These are phyloP conservation scores for Alauda arvensis DNA, from an alignment of 2,797 vertebrate species.

Conservation along the genomic window DNA sequence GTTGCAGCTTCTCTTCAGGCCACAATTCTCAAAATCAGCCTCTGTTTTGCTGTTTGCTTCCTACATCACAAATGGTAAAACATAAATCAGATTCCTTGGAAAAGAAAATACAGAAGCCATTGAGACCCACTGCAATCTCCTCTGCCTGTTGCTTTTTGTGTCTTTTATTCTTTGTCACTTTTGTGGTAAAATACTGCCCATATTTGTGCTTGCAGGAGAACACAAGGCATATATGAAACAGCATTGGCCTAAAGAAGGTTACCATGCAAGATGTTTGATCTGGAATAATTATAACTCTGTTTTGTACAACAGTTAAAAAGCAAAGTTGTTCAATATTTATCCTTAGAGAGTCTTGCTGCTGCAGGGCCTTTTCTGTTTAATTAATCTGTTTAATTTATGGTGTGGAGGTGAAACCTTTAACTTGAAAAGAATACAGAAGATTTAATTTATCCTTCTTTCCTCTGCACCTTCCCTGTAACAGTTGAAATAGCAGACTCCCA, in stretches of 20 bases:
- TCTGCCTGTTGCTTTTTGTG: background rate
- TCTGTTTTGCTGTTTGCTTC: background rate
- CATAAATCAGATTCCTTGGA: background rate
- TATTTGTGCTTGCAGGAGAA: background rate
- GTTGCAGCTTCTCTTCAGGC: background rate
- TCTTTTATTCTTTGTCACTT: background rate
- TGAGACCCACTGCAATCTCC: background rate
- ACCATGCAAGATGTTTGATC: background rate
- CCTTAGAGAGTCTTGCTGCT: background rate
- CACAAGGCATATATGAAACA: background rate
- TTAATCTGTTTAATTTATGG: conserved; percentile 20
- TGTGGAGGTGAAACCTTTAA: conserved; percentile 1
- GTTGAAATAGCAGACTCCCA: conserved; percentile 24
- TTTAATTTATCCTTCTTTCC: background rate
- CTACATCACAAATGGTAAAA: background rate
- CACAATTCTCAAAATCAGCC: background rate
- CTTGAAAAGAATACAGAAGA: conserved; percentile 3
- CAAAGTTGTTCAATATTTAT: background rate
- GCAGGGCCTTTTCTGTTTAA: background rate
- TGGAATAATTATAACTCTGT: background rate
- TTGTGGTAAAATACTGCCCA: background rate
- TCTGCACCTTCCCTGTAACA: conserved; percentile 5
- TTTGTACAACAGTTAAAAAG: background rate
- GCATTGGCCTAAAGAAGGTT: background rate
- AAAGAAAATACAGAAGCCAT: background rate